These are phyloP conservation scores for Araneus ventricosus DNA, from an alignment of 1,140 invertebrate species.

Conservation along the genomic window DNA sequence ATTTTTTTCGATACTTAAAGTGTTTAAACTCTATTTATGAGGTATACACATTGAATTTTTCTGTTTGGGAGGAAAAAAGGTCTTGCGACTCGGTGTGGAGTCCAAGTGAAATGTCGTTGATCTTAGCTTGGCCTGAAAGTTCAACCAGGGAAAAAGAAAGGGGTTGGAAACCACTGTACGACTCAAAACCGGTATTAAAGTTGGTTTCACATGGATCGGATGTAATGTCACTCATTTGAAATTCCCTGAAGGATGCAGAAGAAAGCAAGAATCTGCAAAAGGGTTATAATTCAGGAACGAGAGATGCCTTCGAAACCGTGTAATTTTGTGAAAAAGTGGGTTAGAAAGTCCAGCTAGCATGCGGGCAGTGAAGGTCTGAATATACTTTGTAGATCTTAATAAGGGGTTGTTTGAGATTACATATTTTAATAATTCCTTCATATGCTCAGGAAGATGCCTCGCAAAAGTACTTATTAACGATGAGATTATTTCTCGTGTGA, in stretches of 20 bases:
- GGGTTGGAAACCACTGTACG: not conserved
- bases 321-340: conserved; percentile 11
- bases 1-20: conserved; percentile 23
- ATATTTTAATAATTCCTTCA: not conserved
- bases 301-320: conserved; percentile 1
- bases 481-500: not conserved
- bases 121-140: conserved; percentile 13
- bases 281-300: conserved; percentile 14
- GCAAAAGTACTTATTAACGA: not conserved
- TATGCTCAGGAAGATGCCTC: not conserved
- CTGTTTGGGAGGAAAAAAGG: not conserved
- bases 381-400: conserved; percentile 12
- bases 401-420: not conserved
- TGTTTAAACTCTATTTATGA: conserved; percentile 25
- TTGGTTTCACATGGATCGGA: not conserved
- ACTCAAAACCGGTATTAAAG: conserved; percentile 14
- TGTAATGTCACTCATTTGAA: conserved; percentile 14
- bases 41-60: conserved; percentile 3
- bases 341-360: conserved; percentile 1
- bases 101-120: conserved; percentile 24
- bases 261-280: not conserved
- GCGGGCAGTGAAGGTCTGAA: not conserved
- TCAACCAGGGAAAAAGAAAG: not conserved
- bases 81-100: conserved; percentile 6
- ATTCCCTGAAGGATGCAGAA: conserved; percentile 2